A percentile compares a stretch with the other conserved stretches of the same genome.
Conservation (phyloP, 2,888 invertebrate species). For the Punctoribates punctum region DNA sequence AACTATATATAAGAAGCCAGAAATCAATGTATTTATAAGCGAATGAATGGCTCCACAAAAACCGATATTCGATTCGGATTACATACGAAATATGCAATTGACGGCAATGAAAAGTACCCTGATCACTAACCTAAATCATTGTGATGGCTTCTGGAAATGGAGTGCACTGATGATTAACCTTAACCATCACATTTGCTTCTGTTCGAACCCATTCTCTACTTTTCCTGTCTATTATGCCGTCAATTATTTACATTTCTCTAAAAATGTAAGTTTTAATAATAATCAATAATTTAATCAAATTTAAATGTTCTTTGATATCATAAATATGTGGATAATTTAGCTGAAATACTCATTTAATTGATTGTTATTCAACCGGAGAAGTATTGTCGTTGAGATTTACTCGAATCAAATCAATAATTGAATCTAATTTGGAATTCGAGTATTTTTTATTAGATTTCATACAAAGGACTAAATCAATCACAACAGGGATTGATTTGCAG, state of each 20-base stretch:
- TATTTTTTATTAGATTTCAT: too few relatives aligned
- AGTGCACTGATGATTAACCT: conserved; percentile 15
- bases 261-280: conserved; percentile 13
- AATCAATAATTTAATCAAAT: not conserved
- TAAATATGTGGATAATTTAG: too few relatives aligned
- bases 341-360: too few relatives aligned
- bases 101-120: not conserved
- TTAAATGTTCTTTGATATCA: not conserved
- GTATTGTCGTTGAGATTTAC: not conserved
- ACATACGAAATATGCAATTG: not conserved
- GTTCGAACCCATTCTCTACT: not conserved
- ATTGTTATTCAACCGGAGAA: too few relatives aligned
- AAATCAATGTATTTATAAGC: too few relatives aligned
- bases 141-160: conserved; percentile 15
- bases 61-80: not conserved
- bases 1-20: too few relatives aligned
- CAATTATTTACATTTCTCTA: conserved; percentile 20
- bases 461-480: too few relatives aligned
- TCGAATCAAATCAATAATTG: not conserved
- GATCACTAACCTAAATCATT: not conserved
- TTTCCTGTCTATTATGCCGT: conserved; percentile 23
- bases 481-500: too few relatives aligned
- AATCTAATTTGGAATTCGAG: not conserved
- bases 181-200: not conserved
- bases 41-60: conserved; percentile 22